Percentiles rank a stretch among this genome's conserved stretches.
phyloP scores from a whole-genome alignment of 2,113 vertebrate genomes.

The Heteronetta atricapilla region DNA sequence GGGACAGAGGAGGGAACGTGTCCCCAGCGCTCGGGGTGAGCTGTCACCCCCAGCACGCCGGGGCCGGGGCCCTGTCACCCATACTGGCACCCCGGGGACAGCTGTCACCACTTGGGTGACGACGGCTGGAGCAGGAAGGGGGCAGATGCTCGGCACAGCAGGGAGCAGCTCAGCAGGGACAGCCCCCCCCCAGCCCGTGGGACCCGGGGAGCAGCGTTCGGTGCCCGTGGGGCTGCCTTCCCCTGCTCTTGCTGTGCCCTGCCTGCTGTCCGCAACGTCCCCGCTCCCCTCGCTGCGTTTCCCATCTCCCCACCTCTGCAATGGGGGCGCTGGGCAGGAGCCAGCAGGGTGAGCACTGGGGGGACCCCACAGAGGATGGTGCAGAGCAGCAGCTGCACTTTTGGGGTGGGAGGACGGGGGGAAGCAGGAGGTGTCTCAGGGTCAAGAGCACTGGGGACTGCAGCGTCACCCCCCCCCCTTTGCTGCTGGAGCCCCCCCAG shows the following conservation, averaged over 20 bases:
- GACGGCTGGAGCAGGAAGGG: slow-evolving; percentile 21
- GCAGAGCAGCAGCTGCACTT: neutral
- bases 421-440: neutral
- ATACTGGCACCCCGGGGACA: neutral
- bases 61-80: neutral
- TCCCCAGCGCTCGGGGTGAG: neutral
- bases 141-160: neutral
- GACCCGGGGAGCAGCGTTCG: neutral
- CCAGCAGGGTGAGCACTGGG: neutral
- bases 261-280: neutral
- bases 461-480: neutral
- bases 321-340: neutral
- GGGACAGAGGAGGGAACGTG: slow-evolving; percentile 39
- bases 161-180: neutral
- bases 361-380: rapidly evolving
- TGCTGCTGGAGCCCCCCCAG: rapidly evolving
- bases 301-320: neutral
- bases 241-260: neutral
- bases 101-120: neutral
- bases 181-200: neutral
- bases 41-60: neutral
- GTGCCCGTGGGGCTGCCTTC: neutral
- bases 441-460: neutral
- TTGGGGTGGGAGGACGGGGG: neutral
- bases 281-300: neutral